Conservation (phyloP, 2,888 invertebrate species). For the Pristionchus exspectatus region DNA sequence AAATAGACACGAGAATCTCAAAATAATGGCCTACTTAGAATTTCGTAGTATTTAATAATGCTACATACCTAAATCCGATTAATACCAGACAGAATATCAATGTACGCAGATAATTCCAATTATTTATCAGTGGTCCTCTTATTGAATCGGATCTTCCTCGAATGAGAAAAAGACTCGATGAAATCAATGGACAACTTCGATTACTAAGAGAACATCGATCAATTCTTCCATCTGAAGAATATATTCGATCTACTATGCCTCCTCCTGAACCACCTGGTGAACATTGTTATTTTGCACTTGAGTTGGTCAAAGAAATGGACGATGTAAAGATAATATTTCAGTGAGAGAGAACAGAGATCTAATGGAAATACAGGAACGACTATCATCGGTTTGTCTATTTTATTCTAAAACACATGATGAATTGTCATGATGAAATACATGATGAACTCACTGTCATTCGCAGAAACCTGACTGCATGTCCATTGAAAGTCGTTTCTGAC, state of each 20-base stretch:
- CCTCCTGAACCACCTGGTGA: constrained; percentile 8
- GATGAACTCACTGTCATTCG: neutral
- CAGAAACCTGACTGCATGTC: neutral
- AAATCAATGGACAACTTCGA: constrained; percentile 60
- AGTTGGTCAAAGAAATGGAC: neutral
- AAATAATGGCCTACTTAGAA: too few relatives aligned
- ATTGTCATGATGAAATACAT: neutral
- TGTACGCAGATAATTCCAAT: neutral
- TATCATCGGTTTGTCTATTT: neutral
- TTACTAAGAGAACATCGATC: constrained; percentile 57
- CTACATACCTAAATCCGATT: too few relatives aligned
- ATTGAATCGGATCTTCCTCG: constrained; percentile 59
- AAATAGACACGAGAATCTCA: neutral
- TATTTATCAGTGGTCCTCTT: constrained; percentile 58
- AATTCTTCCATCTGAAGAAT: constrained; percentile 59
- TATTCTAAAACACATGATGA: neutral
- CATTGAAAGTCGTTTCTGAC: neutral
- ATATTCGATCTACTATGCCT: constrained; percentile 42
- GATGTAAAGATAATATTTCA: neutral
- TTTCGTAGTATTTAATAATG: too few relatives aligned
- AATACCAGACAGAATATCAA: too few relatives aligned
- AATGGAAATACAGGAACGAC: constrained; percentile 22
- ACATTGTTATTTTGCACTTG: too few relatives aligned
- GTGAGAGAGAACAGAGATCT: neutral
- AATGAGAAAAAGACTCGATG: constrained; percentile 58